Percentiles rank a stretch among this genome's conserved stretches.
Evolutionary conservation across 2,113 vertebrate species (phyloP).

Genomic region (Pterocles gutturalis): DNA sequence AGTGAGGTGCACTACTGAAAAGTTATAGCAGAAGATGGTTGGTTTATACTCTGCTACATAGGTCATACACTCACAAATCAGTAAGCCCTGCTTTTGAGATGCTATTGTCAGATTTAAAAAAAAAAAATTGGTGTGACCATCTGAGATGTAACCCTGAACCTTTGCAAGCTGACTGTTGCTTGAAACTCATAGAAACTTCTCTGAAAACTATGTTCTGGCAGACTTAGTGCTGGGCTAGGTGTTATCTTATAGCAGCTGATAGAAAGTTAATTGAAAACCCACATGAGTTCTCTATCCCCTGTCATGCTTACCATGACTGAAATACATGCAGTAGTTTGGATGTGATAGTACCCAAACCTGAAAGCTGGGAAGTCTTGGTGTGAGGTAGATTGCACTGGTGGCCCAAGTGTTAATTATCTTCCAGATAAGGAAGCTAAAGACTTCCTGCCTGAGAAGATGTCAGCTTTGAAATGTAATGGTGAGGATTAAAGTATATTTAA

Average conservation of each 20-base stretch:
- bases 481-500: neutral
- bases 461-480: neutral
- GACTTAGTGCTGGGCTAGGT: neutral
- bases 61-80: neutral
- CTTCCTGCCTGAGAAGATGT: neutral
- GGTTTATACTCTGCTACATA: neutral
- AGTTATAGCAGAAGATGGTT: neutral
- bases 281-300: neutral
- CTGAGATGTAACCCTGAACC: neutral
- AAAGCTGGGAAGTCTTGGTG: neutral
- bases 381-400: neutral
- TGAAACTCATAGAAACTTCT: neutral
- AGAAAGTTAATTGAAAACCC: conserved; percentile 24
- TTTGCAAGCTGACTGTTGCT: neutral
- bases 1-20: neutral
- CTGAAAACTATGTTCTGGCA: neutral
- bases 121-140: neutral
- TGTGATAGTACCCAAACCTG: neutral
- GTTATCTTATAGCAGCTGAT: conserved; percentile 13
- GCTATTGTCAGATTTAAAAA: neutral
- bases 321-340: neutral
- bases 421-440: neutral
- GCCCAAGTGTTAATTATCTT: neutral
- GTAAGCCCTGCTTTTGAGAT: neutral
- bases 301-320: neutral